phyloP scores from a whole-genome alignment of 2,797 vertebrate genomes.

The Rhabdophis nuchalis region DNA sequence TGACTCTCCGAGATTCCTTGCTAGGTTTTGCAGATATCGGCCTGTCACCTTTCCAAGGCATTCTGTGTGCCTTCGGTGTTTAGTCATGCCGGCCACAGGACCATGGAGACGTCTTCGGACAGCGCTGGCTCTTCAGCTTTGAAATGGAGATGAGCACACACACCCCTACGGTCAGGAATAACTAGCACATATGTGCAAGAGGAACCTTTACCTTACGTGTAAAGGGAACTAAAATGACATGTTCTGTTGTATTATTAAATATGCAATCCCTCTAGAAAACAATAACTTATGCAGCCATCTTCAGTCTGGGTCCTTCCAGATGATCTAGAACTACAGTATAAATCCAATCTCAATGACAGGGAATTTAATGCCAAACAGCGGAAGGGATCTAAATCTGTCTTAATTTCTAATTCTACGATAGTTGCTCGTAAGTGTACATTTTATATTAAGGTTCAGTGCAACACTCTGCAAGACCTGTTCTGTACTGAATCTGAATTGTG shows the following conservation, averaged over 20 bases:
- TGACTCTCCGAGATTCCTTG: too few species aligned
- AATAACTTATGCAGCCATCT: background rate
- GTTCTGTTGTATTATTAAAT: background rate
- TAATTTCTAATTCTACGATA: background rate
- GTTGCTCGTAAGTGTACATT: background rate
- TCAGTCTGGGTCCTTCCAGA: background rate
- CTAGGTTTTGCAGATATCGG: too few species aligned
- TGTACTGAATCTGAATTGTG: background rate
- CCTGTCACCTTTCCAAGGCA: too few species aligned
- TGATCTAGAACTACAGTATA: background rate
- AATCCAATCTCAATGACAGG: background rate
- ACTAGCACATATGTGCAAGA: too few species aligned
- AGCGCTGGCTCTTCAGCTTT: too few species aligned
- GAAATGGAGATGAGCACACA: too few species aligned
- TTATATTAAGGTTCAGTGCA: background rate
- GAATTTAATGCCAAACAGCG: background rate
- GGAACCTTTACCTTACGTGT: too few species aligned
- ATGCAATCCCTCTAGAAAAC: background rate
- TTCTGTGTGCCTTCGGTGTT: too few species aligned
- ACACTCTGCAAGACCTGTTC: background rate
- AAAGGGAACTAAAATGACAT: background rate
- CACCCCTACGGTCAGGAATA: too few species aligned
- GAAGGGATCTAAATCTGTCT: too few species aligned
- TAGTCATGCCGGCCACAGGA: too few species aligned
- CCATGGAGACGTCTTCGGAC: too few species aligned